phyloP scores from a whole-genome alignment of 2,888 invertebrate genomes.

The Myopa testacea region DNA sequence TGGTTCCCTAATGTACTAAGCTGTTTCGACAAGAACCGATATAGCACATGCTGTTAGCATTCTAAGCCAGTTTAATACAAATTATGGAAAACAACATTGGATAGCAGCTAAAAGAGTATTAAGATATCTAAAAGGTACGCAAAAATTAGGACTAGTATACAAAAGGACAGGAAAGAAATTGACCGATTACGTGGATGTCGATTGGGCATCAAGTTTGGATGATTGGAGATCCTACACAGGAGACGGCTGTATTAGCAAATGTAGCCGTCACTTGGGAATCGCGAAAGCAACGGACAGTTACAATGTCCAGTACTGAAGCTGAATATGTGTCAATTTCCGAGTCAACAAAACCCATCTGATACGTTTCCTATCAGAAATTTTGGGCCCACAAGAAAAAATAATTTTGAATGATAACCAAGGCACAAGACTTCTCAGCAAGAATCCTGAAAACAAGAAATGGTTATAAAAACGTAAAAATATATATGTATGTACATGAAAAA shows the following conservation, averaged over 20 bases:
- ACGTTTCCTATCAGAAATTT: constrained; percentile 12
- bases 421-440: constrained; percentile 15
- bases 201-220: constrained; percentile 34
- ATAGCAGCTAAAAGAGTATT: constrained; percentile 41
- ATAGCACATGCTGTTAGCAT: constrained; percentile 45
- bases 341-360: constrained; percentile 16
- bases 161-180: not conserved
- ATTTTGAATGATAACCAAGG: constrained; percentile 17
- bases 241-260: constrained; percentile 23
- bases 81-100: constrained; percentile 42
- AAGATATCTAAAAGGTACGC: constrained; percentile 40
- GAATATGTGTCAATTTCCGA: constrained; percentile 26
- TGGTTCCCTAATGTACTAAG: constrained; percentile 45
- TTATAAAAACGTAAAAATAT: too few relatives aligned
- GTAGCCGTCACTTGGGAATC: constrained; percentile 27
- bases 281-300: constrained; percentile 37
- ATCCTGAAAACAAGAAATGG: not conserved
- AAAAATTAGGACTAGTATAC: constrained; percentile 36
- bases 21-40: constrained; percentile 45
- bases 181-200: constrained; percentile 32
- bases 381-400: not conserved
- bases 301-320: constrained; percentile 44
- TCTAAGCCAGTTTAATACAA: constrained; percentile 38
- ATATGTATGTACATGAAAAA: too few relatives aligned
- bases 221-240: constrained; percentile 39